Conservation (phyloP, 2,797 vertebrate species). For the Ceryle rudis region DNA sequence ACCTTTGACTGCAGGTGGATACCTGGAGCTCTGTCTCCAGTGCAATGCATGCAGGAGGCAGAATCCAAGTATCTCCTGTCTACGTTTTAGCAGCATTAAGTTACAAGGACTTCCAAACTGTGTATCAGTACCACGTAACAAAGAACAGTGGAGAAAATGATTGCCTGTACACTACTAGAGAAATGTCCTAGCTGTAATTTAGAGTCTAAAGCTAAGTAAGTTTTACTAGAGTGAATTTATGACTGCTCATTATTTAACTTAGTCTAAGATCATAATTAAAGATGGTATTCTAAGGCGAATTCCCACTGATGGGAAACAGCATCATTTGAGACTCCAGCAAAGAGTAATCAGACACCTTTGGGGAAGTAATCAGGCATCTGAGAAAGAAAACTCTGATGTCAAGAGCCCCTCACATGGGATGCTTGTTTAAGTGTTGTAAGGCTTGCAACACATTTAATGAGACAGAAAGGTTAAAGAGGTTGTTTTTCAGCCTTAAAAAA, state of each 20-base stretch:
- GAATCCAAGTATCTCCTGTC: not conserved
- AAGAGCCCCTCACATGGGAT: constrained; percentile 53
- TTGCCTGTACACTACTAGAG: not conserved
- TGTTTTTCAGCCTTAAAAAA: not conserved
- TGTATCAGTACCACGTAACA: not conserved
- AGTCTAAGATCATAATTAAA: constrained; percentile 69
- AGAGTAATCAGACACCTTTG: constrained; percentile 70
- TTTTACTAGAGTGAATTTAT: constrained; percentile 53
- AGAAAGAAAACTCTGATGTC: constrained; percentile 68
- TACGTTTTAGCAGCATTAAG: not conserved
- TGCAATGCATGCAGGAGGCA: not conserved
- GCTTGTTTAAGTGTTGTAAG: constrained; percentile 42
- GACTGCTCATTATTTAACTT: constrained; percentile 69
- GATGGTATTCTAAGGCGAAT: constrained; percentile 42
- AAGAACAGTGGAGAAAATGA: not conserved
- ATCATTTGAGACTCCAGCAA: constrained; percentile 33
- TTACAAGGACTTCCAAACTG: not conserved
- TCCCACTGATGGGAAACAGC: constrained; percentile 47
- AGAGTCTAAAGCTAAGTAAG: constrained; percentile 48
- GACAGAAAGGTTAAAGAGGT: constrained; percentile 53
- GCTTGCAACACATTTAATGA: constrained; percentile 31
- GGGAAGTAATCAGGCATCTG: constrained; percentile 64
- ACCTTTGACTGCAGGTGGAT: not conserved
- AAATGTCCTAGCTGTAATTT: constrained; percentile 43
- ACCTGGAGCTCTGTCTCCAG: not conserved